Percentiles rank a stretch among this genome's conserved stretches.
phyloP scores from a whole-genome alignment of 2,888 invertebrate genomes.

The Agapostemon virescens region DNA sequence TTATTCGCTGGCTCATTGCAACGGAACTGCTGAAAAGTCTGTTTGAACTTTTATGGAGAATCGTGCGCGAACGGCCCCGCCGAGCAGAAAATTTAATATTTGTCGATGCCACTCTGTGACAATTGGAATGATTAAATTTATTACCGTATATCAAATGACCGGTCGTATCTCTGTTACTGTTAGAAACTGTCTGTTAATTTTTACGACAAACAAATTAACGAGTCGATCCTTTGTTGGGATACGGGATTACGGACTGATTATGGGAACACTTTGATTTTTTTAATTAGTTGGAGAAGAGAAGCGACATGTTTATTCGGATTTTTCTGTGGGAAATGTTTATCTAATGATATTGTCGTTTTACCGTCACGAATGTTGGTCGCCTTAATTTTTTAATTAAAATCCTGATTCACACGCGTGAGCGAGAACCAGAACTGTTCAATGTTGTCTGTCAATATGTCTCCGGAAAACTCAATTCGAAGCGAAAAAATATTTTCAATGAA shows the following conservation, averaged over 20 bases:
- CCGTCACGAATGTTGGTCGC: rapidly evolving
- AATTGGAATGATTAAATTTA: neutral
- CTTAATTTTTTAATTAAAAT: neutral
- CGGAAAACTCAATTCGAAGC: neutral
- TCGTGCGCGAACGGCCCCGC: neutral
- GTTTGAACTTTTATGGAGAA: conserved; percentile 8
- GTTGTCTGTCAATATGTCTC: neutral
- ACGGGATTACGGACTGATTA: neutral
- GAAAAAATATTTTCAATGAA: neutral
- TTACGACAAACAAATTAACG: neutral
- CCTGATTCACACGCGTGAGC: too few relatives aligned
- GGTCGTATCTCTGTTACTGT: neutral
- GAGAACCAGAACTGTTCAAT: too few relatives aligned
- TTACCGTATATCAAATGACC: neutral
- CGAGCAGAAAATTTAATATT: neutral
- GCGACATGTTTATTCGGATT: neutral
- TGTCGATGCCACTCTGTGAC: neutral
- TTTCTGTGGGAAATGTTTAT: neutral
- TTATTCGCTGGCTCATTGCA: neutral
- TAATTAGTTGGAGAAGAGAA: neutral
- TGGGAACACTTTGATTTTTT: neutral
- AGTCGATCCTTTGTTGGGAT: neutral
- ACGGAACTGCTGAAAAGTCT: neutral
- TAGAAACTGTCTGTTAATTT: neutral
- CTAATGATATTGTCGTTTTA: neutral